Conservation (phyloP, 2,797 vertebrate genomes). For the Aselliscus stoliczkanus region DNA sequence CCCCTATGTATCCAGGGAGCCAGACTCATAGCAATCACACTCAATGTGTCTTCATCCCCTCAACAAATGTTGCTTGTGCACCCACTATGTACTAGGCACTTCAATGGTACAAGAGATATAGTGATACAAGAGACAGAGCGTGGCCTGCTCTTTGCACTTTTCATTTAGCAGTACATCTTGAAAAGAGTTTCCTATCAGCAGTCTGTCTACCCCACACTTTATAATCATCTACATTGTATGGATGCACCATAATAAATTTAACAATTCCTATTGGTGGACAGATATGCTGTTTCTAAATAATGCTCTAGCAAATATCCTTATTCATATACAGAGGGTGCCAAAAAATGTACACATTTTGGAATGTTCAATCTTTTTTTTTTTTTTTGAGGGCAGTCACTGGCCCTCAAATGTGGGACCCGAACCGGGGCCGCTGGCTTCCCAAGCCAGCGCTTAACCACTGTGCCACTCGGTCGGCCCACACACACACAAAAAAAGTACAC, state of each 20-base stretch:
- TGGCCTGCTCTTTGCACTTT: not conserved
- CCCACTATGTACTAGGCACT: not conserved
- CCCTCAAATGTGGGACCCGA: too few species aligned
- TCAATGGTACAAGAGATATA: not conserved
- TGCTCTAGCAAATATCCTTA: not conserved
- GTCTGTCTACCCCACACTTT: not conserved
- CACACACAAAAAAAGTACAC: too few species aligned
- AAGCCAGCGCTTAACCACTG: too few species aligned
- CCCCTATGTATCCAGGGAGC: not conserved
- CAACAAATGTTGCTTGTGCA: not conserved
- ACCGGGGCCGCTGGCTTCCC: too few species aligned
- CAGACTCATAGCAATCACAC: not conserved
- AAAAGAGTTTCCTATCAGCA: not conserved
- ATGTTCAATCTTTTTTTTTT: too few species aligned
- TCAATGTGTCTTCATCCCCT: not conserved
- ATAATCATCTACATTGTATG: not conserved
- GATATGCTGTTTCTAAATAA: not conserved
- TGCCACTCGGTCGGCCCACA: too few species aligned
- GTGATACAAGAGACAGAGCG: not conserved
- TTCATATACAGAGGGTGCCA: not conserved
- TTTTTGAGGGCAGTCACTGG: too few species aligned
- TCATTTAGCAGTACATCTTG: not conserved
- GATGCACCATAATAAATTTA: not conserved
- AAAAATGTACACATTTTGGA: too few species aligned
- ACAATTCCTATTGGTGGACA: not conserved